These are phyloP conservation scores for Labroides dimidiatus DNA, from an alignment of 2,797 vertebrate genomes.

Conservation along the genomic window DNA sequence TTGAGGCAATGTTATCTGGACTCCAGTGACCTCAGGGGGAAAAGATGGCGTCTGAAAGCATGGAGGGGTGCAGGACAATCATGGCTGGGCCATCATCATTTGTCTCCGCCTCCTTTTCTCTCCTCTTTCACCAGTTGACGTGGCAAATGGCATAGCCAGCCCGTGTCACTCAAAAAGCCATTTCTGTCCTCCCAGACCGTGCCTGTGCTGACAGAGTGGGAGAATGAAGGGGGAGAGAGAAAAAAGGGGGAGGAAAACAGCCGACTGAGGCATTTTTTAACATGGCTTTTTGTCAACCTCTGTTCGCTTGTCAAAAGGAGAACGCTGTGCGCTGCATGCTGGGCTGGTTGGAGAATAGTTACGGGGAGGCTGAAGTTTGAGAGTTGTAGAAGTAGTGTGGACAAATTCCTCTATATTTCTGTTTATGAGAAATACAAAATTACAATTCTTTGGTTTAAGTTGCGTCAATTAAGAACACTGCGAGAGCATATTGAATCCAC, in stretches of 20 bases:
- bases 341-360: conserved; percentile 61
- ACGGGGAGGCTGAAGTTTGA: conserved; percentile 58
- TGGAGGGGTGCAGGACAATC: conserved; percentile 64
- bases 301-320: conserved; percentile 69
- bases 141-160: conserved; percentile 72
- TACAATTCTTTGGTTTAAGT: conserved; percentile 9
- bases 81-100: conserved; percentile 74
- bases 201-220: conserved; percentile 72
- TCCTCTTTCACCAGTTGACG: conserved; percentile 71
- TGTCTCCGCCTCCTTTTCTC: conserved; percentile 73
- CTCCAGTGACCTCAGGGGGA: conserved; percentile 44
- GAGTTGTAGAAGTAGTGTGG: conserved; percentile 50
- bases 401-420: conserved; percentile 35
- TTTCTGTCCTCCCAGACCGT: conserved; percentile 76
- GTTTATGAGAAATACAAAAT: conserved; percentile 14
- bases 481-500: conserved; percentile 15
- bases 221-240: conserved; percentile 39
- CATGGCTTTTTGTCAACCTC: conserved; percentile 77
- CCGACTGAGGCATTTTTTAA: conserved; percentile 68
- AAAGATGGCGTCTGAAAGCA: conserved; percentile 36
- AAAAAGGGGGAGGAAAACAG: conserved; percentile 27
- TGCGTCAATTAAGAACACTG: background rate
- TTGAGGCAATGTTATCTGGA: conserved; percentile 44
- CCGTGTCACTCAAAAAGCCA: conserved; percentile 84
- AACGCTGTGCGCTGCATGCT: conserved; percentile 46